phyloP scores from a whole-genome alignment of 2,797 vertebrate species.

The Vireo griseus region DNA sequence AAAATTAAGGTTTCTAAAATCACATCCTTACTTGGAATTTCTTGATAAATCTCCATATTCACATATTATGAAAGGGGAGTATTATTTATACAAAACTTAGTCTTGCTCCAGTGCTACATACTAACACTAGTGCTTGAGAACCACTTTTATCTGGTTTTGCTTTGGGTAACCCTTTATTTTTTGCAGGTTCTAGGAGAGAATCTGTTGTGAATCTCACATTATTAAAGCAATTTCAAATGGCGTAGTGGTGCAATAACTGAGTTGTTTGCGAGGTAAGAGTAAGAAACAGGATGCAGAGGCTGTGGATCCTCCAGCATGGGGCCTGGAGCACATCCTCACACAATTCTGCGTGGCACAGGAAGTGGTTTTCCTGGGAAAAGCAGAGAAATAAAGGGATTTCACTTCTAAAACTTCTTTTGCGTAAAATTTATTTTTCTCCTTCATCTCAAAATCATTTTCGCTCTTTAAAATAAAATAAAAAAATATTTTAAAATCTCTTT shows the following conservation, averaged over 20 bases:
- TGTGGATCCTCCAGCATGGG: neutral
- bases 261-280: neutral
- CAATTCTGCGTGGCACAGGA: neutral
- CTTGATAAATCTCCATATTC: neutral
- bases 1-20: neutral
- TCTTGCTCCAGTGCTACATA: neutral
- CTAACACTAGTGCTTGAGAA: neutral
- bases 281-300: neutral
- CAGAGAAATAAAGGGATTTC: neutral
- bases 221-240: neutral
- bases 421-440: neutral
- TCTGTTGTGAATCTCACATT: neutral
- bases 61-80: rapidly evolving
- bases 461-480: neutral
- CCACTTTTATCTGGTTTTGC: neutral
- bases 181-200: neutral
- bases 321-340: neutral
- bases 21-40: neutral
- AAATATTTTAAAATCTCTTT: no score
- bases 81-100: neutral
- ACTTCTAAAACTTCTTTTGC: neutral
- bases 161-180: neutral
- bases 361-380: neutral
- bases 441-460: neutral
- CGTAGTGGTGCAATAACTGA: neutral